A percentile compares a stretch with the other conserved stretches of the same genome.
phyloP scores from a whole-genome alignment of 2,113 vertebrate genomes.

The Grammomys surdaster region DNA sequence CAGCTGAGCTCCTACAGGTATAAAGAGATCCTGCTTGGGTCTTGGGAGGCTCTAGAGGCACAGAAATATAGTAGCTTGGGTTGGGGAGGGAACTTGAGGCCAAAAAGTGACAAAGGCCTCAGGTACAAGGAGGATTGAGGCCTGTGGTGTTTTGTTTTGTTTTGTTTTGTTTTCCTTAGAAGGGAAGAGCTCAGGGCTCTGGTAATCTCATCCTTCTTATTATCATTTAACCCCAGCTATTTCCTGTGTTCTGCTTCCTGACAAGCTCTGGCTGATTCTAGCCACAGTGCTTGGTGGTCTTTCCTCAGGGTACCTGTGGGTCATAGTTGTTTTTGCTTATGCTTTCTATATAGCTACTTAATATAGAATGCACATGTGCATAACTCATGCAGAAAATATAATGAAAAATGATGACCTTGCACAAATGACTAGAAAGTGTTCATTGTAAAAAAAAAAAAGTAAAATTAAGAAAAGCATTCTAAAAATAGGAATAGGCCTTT shows the following conservation, averaged over 20 bases:
- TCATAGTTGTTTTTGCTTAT: background rate
- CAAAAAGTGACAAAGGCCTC: constrained; percentile 39
- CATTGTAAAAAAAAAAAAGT: background rate
- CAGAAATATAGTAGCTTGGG: constrained; percentile 60
- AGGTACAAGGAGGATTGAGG: constrained; percentile 57
- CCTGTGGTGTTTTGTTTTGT: background rate
- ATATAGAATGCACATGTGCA: background rate
- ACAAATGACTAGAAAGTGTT: background rate
- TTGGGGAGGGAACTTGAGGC: background rate
- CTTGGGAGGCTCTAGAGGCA: constrained; percentile 66
- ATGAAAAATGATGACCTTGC: background rate
- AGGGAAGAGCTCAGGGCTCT: background rate
- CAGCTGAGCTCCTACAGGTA: constrained; percentile 70
- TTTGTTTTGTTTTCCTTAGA: background rate
- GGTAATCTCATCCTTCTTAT: background rate
- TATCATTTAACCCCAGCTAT: background rate
- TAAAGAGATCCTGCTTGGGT: constrained; percentile 75
- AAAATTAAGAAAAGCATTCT: background rate
- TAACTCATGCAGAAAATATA: background rate
- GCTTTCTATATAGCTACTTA: background rate
- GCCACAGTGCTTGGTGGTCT: background rate
- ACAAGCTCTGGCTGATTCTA: background rate
- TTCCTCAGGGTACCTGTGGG: background rate
- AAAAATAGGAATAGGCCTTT: background rate
- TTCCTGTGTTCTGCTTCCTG: background rate